A percentile compares a stretch with the other conserved stretches of the same genome.
These are phyloP conservation scores for Euplexia lucipara DNA, from an alignment of 2,888 invertebrate genomes.

Conservation along the genomic window DNA sequence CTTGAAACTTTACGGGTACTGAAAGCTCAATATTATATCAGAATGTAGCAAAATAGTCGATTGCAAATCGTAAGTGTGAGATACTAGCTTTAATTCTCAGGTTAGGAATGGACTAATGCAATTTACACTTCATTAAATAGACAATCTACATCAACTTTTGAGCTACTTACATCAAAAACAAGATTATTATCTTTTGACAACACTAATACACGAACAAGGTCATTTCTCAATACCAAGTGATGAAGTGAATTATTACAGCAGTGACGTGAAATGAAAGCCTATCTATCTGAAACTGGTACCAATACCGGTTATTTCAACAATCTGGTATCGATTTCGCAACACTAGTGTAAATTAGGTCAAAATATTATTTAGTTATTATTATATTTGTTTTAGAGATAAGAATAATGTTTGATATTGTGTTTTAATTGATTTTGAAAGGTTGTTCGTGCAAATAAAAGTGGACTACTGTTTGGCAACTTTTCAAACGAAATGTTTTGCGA, in stretches of 20 bases:
- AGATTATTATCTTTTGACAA: slow-evolving; percentile 59
- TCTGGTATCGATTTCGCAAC: slow-evolving; percentile 63
- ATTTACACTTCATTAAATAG: slow-evolving; percentile 7
- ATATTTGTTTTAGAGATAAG: slow-evolving; percentile 34
- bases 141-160: slow-evolving; percentile 27
- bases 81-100: not conserved
- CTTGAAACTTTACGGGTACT: no score
- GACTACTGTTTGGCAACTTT: slow-evolving; percentile 14
- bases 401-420: slow-evolving; percentile 26
- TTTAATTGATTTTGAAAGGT: slow-evolving; percentile 47
- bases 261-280: slow-evolving; percentile 62
- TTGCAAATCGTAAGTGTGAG: not conserved
- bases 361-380: slow-evolving; percentile 42
- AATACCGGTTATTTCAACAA: slow-evolving; percentile 64
- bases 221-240: slow-evolving; percentile 50
- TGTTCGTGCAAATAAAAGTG: slow-evolving; percentile 8
- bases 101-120: slow-evolving; percentile 13
- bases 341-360: slow-evolving; percentile 46
- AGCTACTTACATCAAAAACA: slow-evolving; percentile 11
- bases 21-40: not conserved
- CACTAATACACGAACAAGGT: slow-evolving; percentile 59
- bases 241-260: slow-evolving; percentile 55
- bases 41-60: not conserved
- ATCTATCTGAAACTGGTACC: slow-evolving; percentile 58
- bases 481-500: not conserved